Evolutionary conservation across 2,113 vertebrate genomes (phyloP).

Genomic region (Alaudala cheleensis): DNA sequence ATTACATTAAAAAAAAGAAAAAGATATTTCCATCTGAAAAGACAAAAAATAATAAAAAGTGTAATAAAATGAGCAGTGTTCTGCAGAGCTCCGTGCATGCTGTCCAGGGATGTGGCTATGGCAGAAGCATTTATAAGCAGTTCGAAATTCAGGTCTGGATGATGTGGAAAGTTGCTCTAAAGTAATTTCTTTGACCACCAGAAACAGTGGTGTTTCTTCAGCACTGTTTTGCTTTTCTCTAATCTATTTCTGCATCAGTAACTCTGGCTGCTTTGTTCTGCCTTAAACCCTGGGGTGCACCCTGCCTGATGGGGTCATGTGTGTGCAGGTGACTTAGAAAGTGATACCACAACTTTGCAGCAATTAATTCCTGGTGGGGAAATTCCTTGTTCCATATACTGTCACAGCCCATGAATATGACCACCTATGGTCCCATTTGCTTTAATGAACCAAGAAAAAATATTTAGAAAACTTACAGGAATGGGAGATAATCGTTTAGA

Average conservation of each 20-base stretch:
- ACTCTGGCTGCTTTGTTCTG: neutral
- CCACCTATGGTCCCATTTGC: neutral
- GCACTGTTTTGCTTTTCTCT: neutral
- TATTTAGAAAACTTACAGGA: neutral
- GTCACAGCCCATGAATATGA: neutral
- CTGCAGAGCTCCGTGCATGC: neutral
- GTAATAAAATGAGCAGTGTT: neutral
- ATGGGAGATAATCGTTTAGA: neutral
- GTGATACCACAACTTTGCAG: neutral
- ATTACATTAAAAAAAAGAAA: neutral
- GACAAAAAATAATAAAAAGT: neutral
- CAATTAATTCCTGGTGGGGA: neutral
- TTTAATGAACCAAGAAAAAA: neutral
- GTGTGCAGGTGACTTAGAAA: neutral
- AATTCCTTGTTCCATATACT: neutral
- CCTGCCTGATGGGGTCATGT: neutral
- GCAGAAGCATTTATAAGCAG: neutral
- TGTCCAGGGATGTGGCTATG: neutral
- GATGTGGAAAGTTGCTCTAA: neutral
- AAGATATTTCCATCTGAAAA: neutral
- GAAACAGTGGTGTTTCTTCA: neutral
- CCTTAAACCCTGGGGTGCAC: neutral
- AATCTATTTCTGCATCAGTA: neutral
- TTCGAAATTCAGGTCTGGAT: neutral
- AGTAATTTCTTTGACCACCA: neutral